phyloP scores from a whole-genome alignment of 2,797 vertebrate species.

The Rhinophrynus dorsalis region DNA sequence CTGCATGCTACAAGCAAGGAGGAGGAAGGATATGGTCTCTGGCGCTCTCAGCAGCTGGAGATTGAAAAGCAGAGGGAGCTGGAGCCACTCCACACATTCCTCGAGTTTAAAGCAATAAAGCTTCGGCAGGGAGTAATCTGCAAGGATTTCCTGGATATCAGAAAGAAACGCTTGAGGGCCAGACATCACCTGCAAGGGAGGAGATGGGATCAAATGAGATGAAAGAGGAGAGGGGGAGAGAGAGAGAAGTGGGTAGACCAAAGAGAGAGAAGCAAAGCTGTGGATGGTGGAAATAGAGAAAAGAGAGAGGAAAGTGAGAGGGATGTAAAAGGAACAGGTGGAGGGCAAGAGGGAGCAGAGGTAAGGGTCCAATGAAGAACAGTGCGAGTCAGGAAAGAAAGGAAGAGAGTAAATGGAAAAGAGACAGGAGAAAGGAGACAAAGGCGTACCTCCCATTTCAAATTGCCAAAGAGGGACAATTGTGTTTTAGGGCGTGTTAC shows the following conservation, averaged over 20 bases:
- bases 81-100: slow-evolving; percentile 42
- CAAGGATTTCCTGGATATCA: slow-evolving; percentile 49
- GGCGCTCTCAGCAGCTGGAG: slow-evolving; percentile 39
- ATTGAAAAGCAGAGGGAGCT: slow-evolving; percentile 28
- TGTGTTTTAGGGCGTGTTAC: too few relatives aligned
- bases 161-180: slow-evolving; percentile 19
- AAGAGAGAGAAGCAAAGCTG: too few relatives aligned
- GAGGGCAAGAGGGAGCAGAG: too few relatives aligned
- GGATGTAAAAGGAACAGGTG: too few relatives aligned
- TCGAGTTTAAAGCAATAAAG: slow-evolving; percentile 48
- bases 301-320: too few relatives aligned
- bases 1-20: slow-evolving; percentile 1
- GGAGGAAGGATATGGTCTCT: slow-evolving; percentile 24
- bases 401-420: not conserved
- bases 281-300: not conserved
- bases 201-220: not conserved
- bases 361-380: too few relatives aligned
- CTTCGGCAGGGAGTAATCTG: slow-evolving; percentile 42
- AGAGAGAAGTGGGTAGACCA: not conserved
- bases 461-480: too few relatives aligned
- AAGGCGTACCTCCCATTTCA: too few relatives aligned
- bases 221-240: too few relatives aligned
- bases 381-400: not conserved
- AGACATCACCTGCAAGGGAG: slow-evolving; percentile 31
- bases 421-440: not conserved